phyloP scores from a whole-genome alignment of 2,888 invertebrate species.

The Caenorhabditis sp. region DNA sequence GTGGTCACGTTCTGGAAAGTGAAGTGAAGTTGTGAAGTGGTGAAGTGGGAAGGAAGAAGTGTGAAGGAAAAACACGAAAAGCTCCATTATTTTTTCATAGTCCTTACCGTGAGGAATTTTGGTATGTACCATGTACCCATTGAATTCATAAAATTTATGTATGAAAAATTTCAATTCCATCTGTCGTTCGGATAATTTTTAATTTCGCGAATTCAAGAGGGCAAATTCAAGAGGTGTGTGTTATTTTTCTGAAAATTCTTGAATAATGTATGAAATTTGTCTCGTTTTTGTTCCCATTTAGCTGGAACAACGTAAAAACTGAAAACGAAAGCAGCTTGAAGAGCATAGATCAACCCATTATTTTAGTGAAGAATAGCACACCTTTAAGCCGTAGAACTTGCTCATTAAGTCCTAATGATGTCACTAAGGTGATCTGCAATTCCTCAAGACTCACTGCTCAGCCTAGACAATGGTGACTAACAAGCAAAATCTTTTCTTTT shows the following conservation, averaged over 20 bases:
- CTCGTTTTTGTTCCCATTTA: slow-evolving; percentile 22
- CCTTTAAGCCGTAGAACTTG: too few relatives aligned
- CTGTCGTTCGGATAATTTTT: too few relatives aligned
- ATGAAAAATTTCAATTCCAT: too few relatives aligned
- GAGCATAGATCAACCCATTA: background rate
- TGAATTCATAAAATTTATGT: too few relatives aligned
- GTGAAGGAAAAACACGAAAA: too few relatives aligned
- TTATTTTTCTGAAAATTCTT: slow-evolving; percentile 28
- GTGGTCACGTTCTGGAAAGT: slow-evolving; percentile 35
- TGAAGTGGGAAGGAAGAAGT: too few relatives aligned
- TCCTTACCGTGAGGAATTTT: too few relatives aligned
- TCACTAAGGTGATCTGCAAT: background rate
- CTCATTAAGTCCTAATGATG: slow-evolving; percentile 7
- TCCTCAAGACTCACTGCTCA: background rate
- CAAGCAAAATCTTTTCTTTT: too few relatives aligned
- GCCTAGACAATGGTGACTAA: slow-evolving; percentile 13
- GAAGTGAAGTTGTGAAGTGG: too few relatives aligned
- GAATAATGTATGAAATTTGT: slow-evolving; percentile 30
- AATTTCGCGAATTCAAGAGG: slow-evolving; percentile 26
- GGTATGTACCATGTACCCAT: too few relatives aligned
- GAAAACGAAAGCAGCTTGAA: too few relatives aligned
- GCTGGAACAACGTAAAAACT: slow-evolving; percentile 17
- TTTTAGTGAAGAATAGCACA: too few relatives aligned
- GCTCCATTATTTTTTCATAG: slow-evolving; percentile 45
- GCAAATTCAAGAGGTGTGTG: slow-evolving; percentile 25